Evolutionary conservation across 1,140 invertebrate genomes (phyloP).

Genomic region (Drosophila lacteicornis): DNA sequence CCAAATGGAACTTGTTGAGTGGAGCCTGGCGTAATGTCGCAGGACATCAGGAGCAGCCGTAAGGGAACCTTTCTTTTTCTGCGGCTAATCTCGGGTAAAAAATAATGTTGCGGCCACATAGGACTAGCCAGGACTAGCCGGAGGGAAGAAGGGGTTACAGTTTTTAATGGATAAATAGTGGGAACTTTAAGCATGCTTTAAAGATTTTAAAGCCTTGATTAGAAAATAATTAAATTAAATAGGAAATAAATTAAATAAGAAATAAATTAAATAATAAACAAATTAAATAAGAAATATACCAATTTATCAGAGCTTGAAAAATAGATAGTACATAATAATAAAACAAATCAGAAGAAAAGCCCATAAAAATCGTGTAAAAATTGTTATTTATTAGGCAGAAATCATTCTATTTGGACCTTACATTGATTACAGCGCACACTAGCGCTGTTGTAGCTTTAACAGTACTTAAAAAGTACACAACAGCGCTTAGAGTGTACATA

Average conservation of each 20-base stretch:
- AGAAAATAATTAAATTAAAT: too few relatives aligned
- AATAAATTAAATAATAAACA: too few relatives aligned
- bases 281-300: too few relatives aligned
- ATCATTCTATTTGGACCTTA: too few relatives aligned
- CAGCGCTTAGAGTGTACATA: neutral
- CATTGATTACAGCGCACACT: too few relatives aligned
- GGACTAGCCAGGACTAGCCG: neutral
- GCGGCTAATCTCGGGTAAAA: conserved; percentile 14
- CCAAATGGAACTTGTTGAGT: conserved; percentile 54
- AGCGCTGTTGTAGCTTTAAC: too few relatives aligned
- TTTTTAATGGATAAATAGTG: conserved; percentile 11
- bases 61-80: conserved; percentile 30
- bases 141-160: neutral
- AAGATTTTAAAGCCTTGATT: neutral
- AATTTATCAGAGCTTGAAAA: too few relatives aligned
- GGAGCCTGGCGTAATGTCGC: conserved; percentile 29
- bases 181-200: neutral
- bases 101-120: neutral
- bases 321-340: neutral
- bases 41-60: conserved; percentile 26
- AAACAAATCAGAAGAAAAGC: too few relatives aligned
- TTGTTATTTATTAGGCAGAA: too few relatives aligned
- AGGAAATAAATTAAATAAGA: too few relatives aligned
- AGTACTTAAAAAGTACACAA: too few relatives aligned
- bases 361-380: too few relatives aligned